Evolutionary conservation across 2,797 vertebrate genomes (phyloP), one percentile per base, ranked within the genome.

Genomic region (Delichon dasypus): DNA sequence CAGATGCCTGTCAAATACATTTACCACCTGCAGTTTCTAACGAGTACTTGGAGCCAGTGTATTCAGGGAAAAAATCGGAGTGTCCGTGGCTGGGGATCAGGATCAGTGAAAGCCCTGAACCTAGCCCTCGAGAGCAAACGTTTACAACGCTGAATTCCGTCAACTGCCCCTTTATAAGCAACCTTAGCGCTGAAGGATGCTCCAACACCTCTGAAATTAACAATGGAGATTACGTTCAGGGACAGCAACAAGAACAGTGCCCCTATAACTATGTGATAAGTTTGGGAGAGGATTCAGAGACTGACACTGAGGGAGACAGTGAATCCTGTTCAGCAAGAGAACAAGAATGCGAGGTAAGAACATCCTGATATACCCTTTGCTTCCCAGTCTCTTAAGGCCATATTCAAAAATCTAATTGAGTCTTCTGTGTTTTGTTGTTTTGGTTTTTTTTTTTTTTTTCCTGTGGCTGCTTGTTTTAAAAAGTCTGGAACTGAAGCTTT

Each of bases 81-180:
- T 99, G 99, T 86, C 99, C 99, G 0, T 99, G 99, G 99, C 97
- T 99, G 45, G 97, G 98, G 19, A 98, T 98, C 88, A 95, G 97
- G 74, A 98, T 98, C 85, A 98, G 97, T 8, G 98, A 98, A 64
- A 98, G 97, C 78, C 97, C 97, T 4, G 99, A 99, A 77, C 98
- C 97, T 94, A 96, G 98, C 96, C 22, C 96, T 73, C 97, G n/a
- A n/a, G n/a, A 98, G 36, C 95, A 97, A 88, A 98, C 98, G 94
- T 98, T 98, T 26, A 96, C 98, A 50, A 99, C 99, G 0, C 40
- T 98, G 67, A 99, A 94, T 74, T 98, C 98, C 1, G 98, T 98
- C 60, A 98, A 98, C 95, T 99, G 99, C 91, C 99, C 99, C 73
- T 99, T 99, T 71, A 98, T 99, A 88, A 98, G 98, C 96, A 99